These are phyloP conservation scores for Pseudobourletiella spinata DNA, from an alignment of 1,140 invertebrate species.

Conservation along the genomic window DNA sequence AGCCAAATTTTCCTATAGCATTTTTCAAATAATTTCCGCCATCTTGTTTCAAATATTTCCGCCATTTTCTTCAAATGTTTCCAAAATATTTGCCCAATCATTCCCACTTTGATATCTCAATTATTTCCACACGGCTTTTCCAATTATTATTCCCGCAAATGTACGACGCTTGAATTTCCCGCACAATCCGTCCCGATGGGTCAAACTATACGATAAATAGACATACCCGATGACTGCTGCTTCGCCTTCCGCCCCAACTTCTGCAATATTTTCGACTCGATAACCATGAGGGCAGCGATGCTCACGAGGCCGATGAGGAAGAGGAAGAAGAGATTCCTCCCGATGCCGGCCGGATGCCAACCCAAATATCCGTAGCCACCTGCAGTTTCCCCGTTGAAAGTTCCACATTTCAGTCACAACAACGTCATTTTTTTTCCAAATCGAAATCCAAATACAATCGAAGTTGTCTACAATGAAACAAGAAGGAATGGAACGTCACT, in stretches of 20 bases:
- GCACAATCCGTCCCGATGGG: neutral
- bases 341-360: conserved; percentile 48
- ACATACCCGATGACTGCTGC: too few species aligned
- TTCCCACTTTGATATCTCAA: too few species aligned
- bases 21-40: too few species aligned
- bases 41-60: too few species aligned
- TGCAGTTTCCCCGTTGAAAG: neutral
- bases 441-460: neutral
- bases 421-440: neutral
- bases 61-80: too few species aligned
- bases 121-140: too few species aligned
- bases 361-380: conserved; percentile 41
- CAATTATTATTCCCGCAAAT: too few species aligned
- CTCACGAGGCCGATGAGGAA: conserved; percentile 44
- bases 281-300: conserved; percentile 43
- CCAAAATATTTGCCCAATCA: too few species aligned
- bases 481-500: conserved; percentile 1
- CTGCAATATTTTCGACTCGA: conserved; percentile 45
- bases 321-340: conserved; percentile 49
- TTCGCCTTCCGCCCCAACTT: conserved; percentile 6
- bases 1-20: too few species aligned
- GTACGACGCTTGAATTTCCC: neutral
- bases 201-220: too few species aligned
- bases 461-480: neutral
- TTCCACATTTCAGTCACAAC: neutral